Percentiles rank a stretch among this genome's conserved stretches.
phyloP scores from a whole-genome alignment of 2,113 vertebrate species.

The Aythya baeri region DNA sequence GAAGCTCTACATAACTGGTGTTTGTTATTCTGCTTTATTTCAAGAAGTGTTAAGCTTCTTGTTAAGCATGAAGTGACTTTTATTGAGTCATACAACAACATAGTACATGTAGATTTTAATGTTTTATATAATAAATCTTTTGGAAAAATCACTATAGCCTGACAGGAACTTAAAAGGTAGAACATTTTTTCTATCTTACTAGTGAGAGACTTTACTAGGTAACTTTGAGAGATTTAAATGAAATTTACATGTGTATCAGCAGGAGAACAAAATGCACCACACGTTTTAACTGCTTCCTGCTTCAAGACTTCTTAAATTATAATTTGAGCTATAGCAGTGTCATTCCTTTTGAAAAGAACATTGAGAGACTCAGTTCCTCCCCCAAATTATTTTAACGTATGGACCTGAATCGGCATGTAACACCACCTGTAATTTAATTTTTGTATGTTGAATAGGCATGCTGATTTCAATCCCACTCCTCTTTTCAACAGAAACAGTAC shows the following conservation, averaged over 20 bases:
- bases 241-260: conserved; percentile 9
- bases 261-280: conserved; percentile 23
- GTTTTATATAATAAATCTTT: not conserved
- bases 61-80: not conserved
- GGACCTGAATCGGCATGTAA: not conserved
- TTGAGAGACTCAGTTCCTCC: conserved; percentile 32
- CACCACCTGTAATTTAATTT: conserved; percentile 60
- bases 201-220: not conserved
- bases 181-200: not conserved
- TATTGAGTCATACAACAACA: not conserved
- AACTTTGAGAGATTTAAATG: not conserved
- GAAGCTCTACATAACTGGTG: not conserved
- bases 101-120: not conserved
- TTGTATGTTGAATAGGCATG: not conserved
- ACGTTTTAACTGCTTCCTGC: not conserved
- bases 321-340: conserved; percentile 25
- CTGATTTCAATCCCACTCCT: conserved; percentile 14
- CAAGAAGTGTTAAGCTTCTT: not conserved
- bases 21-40: not conserved
- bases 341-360: conserved; percentile 47
- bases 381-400: conserved; percentile 33
- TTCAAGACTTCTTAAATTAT: conserved; percentile 34
- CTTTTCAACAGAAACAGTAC: conserved; percentile 26
- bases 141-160: not conserved
- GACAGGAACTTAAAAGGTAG: not conserved